Conservation (phyloP, 2,797 vertebrate genomes). For the Staurois parvus region DNA sequence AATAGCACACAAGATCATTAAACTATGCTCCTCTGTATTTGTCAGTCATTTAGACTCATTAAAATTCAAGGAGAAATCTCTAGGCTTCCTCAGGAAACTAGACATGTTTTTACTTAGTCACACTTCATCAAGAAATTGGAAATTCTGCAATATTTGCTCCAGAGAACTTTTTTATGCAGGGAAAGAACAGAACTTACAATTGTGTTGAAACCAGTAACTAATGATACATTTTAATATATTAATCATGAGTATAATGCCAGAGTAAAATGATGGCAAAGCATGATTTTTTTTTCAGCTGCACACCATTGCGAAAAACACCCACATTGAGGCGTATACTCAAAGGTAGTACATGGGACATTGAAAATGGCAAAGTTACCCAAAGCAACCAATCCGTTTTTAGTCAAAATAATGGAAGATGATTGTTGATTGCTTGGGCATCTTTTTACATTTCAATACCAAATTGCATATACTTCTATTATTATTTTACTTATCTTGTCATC, state of each 20-base stretch:
- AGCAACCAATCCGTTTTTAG: no score
- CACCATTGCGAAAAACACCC: no score
- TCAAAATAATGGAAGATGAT: no score
- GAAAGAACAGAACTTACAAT: conserved; percentile 21
- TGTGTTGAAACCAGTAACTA: neutral
- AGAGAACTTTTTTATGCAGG: conserved; percentile 16
- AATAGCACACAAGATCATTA: conserved; percentile 4
- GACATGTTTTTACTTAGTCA: conserved; percentile 53
- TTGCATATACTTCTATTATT: no score
- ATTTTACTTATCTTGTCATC: no score
- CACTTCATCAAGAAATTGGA: conserved; percentile 38
- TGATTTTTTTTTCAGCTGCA: no score
- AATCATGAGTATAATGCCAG: conserved; percentile 8
- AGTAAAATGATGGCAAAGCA: neutral
- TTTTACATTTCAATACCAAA: no score
- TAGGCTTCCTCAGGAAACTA: conserved; percentile 24
- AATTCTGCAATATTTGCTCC: conserved; percentile 33
- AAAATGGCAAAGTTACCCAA: no score
- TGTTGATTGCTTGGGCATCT: no score
- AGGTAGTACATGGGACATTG: no score
- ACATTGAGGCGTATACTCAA: no score
- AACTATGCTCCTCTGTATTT: neutral
- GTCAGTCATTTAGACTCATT: conserved; percentile 15
- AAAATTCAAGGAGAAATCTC: conserved; percentile 25
- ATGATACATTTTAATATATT: conserved; percentile 12